Conservation (phyloP, 2,888 invertebrate species). For the Mythimna impura region DNA sequence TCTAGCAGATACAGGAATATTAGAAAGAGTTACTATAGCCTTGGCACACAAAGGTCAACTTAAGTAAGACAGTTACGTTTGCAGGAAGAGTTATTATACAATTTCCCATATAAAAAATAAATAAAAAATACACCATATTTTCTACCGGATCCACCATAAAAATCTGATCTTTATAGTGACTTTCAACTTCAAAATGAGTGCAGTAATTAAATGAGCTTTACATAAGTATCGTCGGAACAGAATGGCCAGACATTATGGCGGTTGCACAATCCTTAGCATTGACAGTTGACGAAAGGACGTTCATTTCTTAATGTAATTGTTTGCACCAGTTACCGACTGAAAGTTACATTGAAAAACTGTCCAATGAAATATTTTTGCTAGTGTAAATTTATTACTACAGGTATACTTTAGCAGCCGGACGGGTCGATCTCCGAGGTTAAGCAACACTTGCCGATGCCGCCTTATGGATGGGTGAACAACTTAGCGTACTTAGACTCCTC, state of each 20-base stretch:
- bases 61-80: no score
- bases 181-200: constrained; percentile 38
- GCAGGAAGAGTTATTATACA: no score
- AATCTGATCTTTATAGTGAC: constrained; percentile 23
- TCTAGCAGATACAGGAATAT: no score
- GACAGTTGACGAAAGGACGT: constrained; percentile 56
- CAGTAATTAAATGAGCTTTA: constrained; percentile 52
- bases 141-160: constrained; percentile 31
- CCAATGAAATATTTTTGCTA: constrained; percentile 15
- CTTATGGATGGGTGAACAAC: no score
- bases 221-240: constrained; percentile 38
- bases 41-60: no score
- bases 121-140: background rate
- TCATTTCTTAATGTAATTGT: constrained; percentile 45
- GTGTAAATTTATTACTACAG: constrained; percentile 1
- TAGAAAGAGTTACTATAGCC: no score
- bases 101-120: no score
- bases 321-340: constrained; percentile 34
- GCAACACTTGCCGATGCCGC: no score
- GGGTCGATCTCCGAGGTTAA: no score
- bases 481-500: no score
- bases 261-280: constrained; percentile 45
- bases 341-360: constrained; percentile 25
- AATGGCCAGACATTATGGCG: constrained; percentile 23
- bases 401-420: no score